Percentiles rank a stretch among this genome's conserved stretches.
phyloP scores from a whole-genome alignment of 2,797 vertebrate genomes.

The Acipenser transmontanus region DNA sequence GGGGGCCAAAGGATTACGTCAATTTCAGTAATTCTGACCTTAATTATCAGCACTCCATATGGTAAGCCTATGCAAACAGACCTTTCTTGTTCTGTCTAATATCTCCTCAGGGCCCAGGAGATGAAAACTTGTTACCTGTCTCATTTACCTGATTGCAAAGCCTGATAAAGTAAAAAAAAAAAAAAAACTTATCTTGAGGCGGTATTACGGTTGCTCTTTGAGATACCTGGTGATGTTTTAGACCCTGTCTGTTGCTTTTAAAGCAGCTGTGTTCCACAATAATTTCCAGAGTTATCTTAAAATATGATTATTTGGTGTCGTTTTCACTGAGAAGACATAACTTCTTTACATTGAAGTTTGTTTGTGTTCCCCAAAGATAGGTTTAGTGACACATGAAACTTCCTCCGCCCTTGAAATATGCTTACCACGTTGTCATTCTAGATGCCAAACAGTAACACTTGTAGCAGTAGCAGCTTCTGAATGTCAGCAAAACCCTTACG shows the following conservation, averaged over 20 bases:
- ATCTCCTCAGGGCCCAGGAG: constrained; percentile 35
- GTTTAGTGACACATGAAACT: no score
- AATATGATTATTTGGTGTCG: no score
- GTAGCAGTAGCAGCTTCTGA: no score
- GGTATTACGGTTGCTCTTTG: constrained; percentile 30
- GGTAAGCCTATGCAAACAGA: constrained; percentile 35
- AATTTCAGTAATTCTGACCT: constrained; percentile 42
- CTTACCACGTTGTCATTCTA: no score
- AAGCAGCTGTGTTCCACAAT: no score
- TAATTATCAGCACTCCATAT: constrained; percentile 43
- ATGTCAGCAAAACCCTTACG: no score
- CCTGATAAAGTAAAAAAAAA: constrained; percentile 38
- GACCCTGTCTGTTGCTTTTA: constrained; percentile 5
- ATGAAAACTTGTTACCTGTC: constrained; percentile 44
- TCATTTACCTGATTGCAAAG: constrained; percentile 63
- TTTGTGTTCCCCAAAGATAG: no score
- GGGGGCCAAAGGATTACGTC: constrained; percentile 27
- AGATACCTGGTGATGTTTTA: background rate
- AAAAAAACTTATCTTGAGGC: constrained; percentile 34
- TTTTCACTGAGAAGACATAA: no score
- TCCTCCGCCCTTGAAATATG: no score
- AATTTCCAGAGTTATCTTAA: no score
- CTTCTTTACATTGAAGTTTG: no score
- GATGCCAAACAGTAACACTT: no score
- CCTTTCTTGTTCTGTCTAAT: constrained; percentile 38